Base-by-base conservation (phyloP, 2,888 invertebrate species). In the Ornithoptera priamus region DNA sequence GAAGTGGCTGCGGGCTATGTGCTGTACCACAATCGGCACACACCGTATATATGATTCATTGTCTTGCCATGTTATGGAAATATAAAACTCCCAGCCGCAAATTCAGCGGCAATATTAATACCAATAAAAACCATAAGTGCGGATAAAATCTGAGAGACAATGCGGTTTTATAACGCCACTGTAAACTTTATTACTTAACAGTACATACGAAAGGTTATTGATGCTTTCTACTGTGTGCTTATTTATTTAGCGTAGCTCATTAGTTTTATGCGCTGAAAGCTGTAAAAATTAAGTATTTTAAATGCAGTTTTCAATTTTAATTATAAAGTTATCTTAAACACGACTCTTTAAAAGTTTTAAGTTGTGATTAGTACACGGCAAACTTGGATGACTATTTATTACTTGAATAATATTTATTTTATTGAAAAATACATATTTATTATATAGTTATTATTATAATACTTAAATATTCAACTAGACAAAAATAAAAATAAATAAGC, bases 1-100 rank as follows among this genome's bases (percentile, higher is more conserved):
- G 86, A 90, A 89, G 89, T 86, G 88, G 90, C 90, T 87, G 84
- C 83, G 80, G 89, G 90, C 89, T 81, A 80, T 83, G 83, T 85
- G 81, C 77, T 84, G 82, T 79, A 79, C 80, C 80, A 82, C 80
- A 85, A 84, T 84, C 79, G 81, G 46, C 75, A 73, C 75, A 76
- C 74, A 75, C 80, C 80, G 76, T 78, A 80, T 80, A 78, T 82
- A 76, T 77, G 72, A 76, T 75, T 76, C 70, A 72, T 61, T 46
- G 78, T 76, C 80, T 83, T 84, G 80, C 83, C 77, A 77, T 67
- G 46, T 72, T 61, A 6, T 66, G 56, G 62, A 69, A 64, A 65
- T 72, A 69, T 62, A 63, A 74, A 74, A 59, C 39, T 58, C 65
- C 62, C 57, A 53, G 50, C 8, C 53, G 53, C 46, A 63, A 59